Percentiles rank a stretch among this genome's conserved stretches.
Evolutionary conservation across 2,113 vertebrate genomes (phyloP).

Genomic region (Tragulus kanchil): DNA sequence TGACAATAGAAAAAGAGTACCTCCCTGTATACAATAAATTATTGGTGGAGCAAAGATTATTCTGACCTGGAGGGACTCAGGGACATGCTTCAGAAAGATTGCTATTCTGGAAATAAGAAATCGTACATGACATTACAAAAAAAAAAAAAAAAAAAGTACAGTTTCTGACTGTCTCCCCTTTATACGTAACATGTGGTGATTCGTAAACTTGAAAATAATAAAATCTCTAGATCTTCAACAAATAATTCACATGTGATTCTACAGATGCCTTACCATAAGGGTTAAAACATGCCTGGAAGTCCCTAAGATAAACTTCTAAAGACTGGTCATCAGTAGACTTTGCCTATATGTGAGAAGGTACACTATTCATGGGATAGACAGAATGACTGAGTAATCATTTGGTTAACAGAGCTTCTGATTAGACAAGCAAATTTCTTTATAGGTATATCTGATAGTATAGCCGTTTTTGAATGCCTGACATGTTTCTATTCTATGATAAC

Average conservation of each 20-base stretch:
- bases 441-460: background rate
- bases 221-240: background rate
- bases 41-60: background rate
- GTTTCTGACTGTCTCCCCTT: background rate
- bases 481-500: background rate
- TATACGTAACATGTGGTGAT: background rate
- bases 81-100: background rate
- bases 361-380: background rate
- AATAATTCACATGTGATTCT: background rate
- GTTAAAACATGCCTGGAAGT: background rate
- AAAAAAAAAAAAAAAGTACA: background rate
- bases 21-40: background rate
- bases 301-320: background rate
- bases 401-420: background rate
- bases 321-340: background rate
- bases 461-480: background rate
- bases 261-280: background rate
- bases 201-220: background rate
- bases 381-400: background rate
- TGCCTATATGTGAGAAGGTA: background rate
- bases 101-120: background rate
- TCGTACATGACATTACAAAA: background rate
- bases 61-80: background rate
- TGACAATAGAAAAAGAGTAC: background rate
- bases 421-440: background rate